Conservation (phyloP, 2,888 invertebrate species). For the Pomacea canaliculata region DNA sequence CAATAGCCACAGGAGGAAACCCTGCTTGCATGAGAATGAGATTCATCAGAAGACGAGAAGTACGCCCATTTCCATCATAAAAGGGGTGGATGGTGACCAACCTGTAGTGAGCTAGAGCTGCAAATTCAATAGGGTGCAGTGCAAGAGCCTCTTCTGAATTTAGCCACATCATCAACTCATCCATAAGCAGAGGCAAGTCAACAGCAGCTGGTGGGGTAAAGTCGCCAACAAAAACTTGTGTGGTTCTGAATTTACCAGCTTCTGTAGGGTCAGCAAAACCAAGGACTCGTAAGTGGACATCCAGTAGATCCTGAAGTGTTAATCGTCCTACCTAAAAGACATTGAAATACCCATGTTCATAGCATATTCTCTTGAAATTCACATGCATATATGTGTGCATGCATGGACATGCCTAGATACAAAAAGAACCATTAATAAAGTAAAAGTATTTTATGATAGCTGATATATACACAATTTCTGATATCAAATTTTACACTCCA, state of each 20-base stretch:
- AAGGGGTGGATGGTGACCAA: constrained; percentile 97
- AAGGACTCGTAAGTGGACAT: constrained; percentile 91
- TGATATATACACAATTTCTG: no score
- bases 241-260: constrained; percentile 85
- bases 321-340: constrained; percentile 79
- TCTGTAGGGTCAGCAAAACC: constrained; percentile 95
- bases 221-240: constrained; percentile 89
- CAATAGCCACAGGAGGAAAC: constrained; percentile 94
- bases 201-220: constrained; percentile 91
- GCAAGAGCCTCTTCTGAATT: constrained; percentile 85
- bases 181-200: constrained; percentile 85
- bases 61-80: constrained; percentile 95
- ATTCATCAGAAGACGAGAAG: constrained; percentile 95
- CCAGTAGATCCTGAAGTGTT: constrained; percentile 86
- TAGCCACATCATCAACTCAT: constrained; percentile 91
- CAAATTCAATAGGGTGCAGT: constrained; percentile 92
- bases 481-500: no score
- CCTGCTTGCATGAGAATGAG: constrained; percentile 91
- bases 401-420: not conserved
- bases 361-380: no score
- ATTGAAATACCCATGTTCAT: no score
- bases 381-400: no score
- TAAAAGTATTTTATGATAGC: no score
- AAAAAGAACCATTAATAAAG: no score
- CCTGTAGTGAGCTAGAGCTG: constrained; percentile 96